These are phyloP conservation scores for Indri indri DNA, from an alignment of 2,113 vertebrate species.

Conservation along the genomic window DNA sequence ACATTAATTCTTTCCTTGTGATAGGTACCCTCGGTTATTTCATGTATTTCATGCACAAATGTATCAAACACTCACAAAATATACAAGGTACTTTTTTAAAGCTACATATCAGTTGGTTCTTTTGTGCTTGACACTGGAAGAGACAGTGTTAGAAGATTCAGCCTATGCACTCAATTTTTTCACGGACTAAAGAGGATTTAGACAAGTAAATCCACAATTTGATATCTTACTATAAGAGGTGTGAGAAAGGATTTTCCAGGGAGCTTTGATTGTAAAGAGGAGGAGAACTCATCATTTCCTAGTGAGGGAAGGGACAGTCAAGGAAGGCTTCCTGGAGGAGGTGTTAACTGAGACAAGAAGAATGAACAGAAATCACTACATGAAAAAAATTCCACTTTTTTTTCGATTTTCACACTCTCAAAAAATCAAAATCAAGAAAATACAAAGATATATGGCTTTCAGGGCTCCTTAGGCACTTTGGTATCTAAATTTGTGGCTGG, in stretches of 20 bases:
- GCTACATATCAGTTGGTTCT: neutral
- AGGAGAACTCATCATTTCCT: neutral
- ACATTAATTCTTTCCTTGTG: neutral
- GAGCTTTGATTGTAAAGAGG: neutral
- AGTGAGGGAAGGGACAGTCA: neutral
- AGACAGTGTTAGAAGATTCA: neutral
- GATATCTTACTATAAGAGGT: neutral
- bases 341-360: neutral
- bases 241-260: neutral
- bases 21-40: neutral
- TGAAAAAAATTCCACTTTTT: neutral
- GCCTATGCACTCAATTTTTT: neutral
- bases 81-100: neutral
- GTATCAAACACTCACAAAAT: neutral
- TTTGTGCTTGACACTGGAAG: neutral
- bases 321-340: neutral
- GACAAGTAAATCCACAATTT: neutral
- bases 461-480: neutral
- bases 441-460: neutral
- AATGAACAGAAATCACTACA: neutral
- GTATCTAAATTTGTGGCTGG: neutral
- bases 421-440: neutral
- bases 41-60: neutral
- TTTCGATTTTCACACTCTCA: neutral
- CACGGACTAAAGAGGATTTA: neutral